Base-by-base conservation (phyloP, 2,888 invertebrate genomes). In the Caenorhabditis becei region DNA sequence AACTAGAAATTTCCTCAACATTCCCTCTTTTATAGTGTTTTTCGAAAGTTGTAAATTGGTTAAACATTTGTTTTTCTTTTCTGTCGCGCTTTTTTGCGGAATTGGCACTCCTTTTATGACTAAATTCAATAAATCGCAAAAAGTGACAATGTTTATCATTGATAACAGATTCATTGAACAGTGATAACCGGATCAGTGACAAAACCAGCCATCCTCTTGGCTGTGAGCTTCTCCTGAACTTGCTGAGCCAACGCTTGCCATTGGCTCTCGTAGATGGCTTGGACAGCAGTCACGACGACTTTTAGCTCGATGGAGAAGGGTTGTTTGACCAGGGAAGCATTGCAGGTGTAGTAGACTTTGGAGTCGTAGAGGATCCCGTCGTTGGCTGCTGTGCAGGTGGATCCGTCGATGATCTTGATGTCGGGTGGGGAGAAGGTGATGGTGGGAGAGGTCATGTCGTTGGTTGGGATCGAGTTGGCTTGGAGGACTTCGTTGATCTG, bases 401-500 rank as follows among this genome's bases (percentile, higher is more conserved):
- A 2, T 5, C 26, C 59, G 4, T 41, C 18, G 8, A 23, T 18
- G 14, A 69, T 16, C 16, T 20, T 14, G 18, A 37, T 23, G 1
- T 63, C n/a, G 11, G 54, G 49, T 18, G 74, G 51, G 1, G 37
- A 53, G 26, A 35, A 74, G 4, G 65, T 65, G 41, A 66, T 24
- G 1, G 16, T 16, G 24, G 74, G 74, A 20, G 65, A 20, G 18
- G 58, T 47, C 20, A 77, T 20, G 51, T 77, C 77, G 49, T 77
- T 77, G 7, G 47, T 18, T 14, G 77, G 77, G 24, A 77, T 69
- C 20, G 54, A 69, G 63, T 77, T 69, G 18, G 67, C 63, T 54
- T 47, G 69, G 0, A 77, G 56, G 0, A 77, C 77, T 51, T 62
- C 54, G 37, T 77, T 58, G 26, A 77, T 77, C 77, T 77, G 62